Base-by-base conservation (phyloP, 2,888 invertebrate species). In the Danaus chrysippus region DNA sequence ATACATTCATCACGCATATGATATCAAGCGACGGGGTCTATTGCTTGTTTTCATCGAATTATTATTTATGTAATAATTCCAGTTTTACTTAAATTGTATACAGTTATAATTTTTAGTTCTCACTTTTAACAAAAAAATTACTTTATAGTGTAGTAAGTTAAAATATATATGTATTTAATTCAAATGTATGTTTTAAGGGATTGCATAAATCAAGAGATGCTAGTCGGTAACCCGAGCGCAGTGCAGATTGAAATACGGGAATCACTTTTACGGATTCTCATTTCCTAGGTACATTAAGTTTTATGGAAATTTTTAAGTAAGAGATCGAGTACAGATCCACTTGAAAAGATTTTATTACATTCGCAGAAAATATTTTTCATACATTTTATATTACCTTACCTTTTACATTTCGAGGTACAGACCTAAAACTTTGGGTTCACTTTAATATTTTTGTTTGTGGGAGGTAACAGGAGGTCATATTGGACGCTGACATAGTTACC, bases 251-350 rank as follows among this genome's bases (percentile, higher is more conserved):
- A 59, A 64, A 64, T 56, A 57, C 42, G 59, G 54, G 53, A 55
- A 49, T 59, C 53, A 58, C 54, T 63, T 60, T 65, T 58, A 58
- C 57, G 49, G 52, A 65, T 62, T 55, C 57, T 61, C 63, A 59
- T 61, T 64, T 65, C 62, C 58, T 53, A 53, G 56, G 58, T 60
- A 56, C 56, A 61, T 65, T 65, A 56, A 65, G 58, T 64, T 64
- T 58, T 63, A 65, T 65, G 65, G 42, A 63, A 63, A 65, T 61
- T 63, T 61, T 59, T 46, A 43, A 65, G 61, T 42, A 49, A 10
- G 17, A 49, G 23, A 34, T 34, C 23, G 23, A 34, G 23, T 34
- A 34, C 23, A 34, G 23, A 49, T 17, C 11, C 49, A 49, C 49
- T 49, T 49, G 17, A 49, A 49, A 49, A 11, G 49, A 17, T 49